Evolutionary conservation across 2,888 invertebrate species (phyloP).

Genomic region (Nemotelus pantherinus): DNA sequence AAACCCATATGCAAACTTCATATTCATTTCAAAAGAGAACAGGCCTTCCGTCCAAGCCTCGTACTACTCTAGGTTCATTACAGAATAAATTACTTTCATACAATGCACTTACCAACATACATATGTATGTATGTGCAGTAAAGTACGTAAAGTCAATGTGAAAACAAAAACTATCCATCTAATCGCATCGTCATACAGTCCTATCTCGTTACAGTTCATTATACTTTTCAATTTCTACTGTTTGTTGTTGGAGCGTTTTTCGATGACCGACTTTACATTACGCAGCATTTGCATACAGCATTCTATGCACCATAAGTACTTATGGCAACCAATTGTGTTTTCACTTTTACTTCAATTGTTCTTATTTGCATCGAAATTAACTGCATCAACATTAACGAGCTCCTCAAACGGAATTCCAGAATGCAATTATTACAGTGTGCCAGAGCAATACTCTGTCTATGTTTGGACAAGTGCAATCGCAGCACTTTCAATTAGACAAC

Average conservation of each 20-base stretch:
- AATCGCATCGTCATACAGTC: not conserved
- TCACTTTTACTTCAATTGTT: too few relatives aligned
- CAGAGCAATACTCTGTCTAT: not conserved
- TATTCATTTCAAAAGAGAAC: too few relatives aligned
- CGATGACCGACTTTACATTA: conserved; percentile 5
- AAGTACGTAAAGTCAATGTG: not conserved
- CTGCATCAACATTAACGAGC: not conserved
- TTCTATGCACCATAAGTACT: too few relatives aligned
- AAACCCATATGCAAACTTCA: too few relatives aligned
- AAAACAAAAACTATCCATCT: not conserved
- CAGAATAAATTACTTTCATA: not conserved
- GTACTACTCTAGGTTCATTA: too few relatives aligned
- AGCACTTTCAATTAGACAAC: not conserved
- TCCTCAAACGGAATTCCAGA: conserved; percentile 9
- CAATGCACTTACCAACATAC: not conserved
- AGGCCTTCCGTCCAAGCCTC: too few relatives aligned
- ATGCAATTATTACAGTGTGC: not conserved
- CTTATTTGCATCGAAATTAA: too few relatives aligned
- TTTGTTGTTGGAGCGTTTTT: not conserved
- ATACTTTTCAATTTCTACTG: conserved; percentile 3
- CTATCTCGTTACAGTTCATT: conserved; percentile 14
- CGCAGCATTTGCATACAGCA: not conserved
- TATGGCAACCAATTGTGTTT: too few relatives aligned
- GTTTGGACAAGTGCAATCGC: conserved; percentile 11
- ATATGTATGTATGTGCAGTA: not conserved